Conservation (phyloP, 2,888 invertebrate genomes). For the Axea sp. region DNA sequence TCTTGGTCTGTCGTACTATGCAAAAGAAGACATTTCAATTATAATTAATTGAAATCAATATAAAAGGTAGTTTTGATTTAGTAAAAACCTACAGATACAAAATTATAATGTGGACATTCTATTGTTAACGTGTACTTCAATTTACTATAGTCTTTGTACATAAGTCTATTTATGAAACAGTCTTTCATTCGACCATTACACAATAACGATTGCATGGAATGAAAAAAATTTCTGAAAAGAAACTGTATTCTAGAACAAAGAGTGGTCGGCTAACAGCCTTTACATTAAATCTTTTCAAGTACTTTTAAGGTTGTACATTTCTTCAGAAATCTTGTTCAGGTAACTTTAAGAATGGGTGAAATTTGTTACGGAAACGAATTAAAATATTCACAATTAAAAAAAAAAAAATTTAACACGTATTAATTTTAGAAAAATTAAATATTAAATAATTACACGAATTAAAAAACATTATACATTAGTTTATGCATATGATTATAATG, state of each 20-base stretch:
- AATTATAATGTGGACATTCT: conserved; percentile 6
- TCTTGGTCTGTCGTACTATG: no score
- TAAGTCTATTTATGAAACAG: conserved; percentile 50
- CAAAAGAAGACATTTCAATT: no score
- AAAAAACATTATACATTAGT: no score
- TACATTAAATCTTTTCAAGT: conserved; percentile 51
- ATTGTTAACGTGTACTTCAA: conserved; percentile 21
- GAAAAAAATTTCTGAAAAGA: conserved; percentile 49
- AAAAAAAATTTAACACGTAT: no score
- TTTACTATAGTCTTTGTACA: conserved; percentile 31
- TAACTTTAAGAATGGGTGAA: conserved; percentile 22
- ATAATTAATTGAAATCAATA: no score
- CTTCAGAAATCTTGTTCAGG: conserved; percentile 42
- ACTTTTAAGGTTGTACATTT: conserved; percentile 51
- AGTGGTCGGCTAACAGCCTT: conserved; percentile 45
- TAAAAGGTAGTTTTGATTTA: no score
- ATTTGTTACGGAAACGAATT: conserved; percentile 12
- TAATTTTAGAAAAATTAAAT: no score
- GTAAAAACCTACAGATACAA: not conserved
- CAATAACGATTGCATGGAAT: conserved; percentile 41
- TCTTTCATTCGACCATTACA: conserved; percentile 48
- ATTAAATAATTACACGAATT: no score
- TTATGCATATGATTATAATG: no score
- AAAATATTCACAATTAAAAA: conserved; percentile 3
- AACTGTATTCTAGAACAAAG: conserved; percentile 46